phyloP scores from a whole-genome alignment of 2,888 invertebrate genomes.

The Amaurobius ferox region DNA sequence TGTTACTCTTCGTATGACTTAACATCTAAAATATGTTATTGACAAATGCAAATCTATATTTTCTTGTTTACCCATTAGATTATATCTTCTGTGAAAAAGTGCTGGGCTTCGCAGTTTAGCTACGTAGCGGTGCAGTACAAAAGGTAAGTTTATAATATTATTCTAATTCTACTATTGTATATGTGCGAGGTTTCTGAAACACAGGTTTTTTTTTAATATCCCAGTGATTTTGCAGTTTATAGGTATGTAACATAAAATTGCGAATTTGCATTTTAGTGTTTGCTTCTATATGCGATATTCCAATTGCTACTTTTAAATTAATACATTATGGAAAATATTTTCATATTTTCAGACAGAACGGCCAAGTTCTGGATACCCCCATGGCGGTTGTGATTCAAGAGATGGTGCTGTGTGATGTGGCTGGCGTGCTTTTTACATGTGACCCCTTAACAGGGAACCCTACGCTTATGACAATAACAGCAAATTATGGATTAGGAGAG shows the following conservation, averaged over 20 bases:
- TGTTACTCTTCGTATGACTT: no score
- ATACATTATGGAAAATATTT: no score
- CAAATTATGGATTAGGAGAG: slow-evolving; percentile 88
- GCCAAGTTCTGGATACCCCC: slow-evolving; percentile 82
- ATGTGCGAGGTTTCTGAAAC: no score
- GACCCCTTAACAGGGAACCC: slow-evolving; percentile 87
- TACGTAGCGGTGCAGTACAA: not conserved
- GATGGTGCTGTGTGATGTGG: slow-evolving; percentile 83
- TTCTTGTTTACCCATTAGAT: not conserved
- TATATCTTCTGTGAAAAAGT: not conserved
- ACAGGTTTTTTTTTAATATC: no score
- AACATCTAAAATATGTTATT: no score
- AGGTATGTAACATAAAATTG: no score
- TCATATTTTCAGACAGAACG: slow-evolving; percentile 84
- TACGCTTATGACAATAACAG: slow-evolving; percentile 84
- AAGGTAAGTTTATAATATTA: not conserved
- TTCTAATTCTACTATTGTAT: no score
- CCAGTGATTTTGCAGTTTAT: no score
- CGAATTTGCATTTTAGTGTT: no score
- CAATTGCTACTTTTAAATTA: no score
- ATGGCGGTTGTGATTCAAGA: slow-evolving; percentile 90
- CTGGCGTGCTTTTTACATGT: slow-evolving; percentile 88
- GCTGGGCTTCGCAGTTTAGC: not conserved
- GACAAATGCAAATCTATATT: no score
- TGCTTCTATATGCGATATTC: no score